Evolutionary conservation across 2,888 invertebrate species (phyloP).

Genomic region (Eupithecia insigniata): DNA sequence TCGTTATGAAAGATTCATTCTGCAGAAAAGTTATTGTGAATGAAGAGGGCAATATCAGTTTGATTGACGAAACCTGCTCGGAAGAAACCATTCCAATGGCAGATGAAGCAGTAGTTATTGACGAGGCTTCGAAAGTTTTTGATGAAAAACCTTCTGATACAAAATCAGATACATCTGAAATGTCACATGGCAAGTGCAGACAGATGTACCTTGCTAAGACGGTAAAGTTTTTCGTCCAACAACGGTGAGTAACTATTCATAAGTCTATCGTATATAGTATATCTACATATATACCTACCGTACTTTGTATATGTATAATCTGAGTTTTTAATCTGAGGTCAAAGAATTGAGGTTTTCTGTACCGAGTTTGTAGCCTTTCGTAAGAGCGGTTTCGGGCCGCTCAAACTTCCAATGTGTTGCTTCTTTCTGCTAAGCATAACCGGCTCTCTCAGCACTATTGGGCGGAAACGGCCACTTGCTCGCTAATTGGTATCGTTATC

Average conservation of each 20-base stretch:
- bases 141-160: constrained; percentile 45
- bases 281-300: too few species aligned
- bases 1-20: constrained; percentile 73
- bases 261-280: not conserved
- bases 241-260: constrained; percentile 55
- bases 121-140: constrained; percentile 35
- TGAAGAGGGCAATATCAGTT: constrained; percentile 66
- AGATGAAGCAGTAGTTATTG: constrained; percentile 43
- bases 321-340: too few species aligned
- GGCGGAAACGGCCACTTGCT: too few species aligned
- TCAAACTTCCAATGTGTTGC: too few species aligned
- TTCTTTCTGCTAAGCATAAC: too few species aligned
- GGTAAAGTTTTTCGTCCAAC: constrained; percentile 67
- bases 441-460: too few species aligned
- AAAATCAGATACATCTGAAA: constrained; percentile 57
- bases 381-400: too few species aligned
- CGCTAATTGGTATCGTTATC: too few species aligned
- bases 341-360: too few species aligned
- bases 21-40: constrained; percentile 64
- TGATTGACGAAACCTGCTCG: constrained; percentile 53
- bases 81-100: constrained; percentile 43
- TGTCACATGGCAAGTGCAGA: constrained; percentile 63
- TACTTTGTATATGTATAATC: too few species aligned
- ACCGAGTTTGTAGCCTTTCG: too few species aligned
- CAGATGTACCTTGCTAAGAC: constrained; percentile 64